Conservation (phyloP, 2,113 vertebrate genomes). For the Dolichallabes microphthalmus region DNA sequence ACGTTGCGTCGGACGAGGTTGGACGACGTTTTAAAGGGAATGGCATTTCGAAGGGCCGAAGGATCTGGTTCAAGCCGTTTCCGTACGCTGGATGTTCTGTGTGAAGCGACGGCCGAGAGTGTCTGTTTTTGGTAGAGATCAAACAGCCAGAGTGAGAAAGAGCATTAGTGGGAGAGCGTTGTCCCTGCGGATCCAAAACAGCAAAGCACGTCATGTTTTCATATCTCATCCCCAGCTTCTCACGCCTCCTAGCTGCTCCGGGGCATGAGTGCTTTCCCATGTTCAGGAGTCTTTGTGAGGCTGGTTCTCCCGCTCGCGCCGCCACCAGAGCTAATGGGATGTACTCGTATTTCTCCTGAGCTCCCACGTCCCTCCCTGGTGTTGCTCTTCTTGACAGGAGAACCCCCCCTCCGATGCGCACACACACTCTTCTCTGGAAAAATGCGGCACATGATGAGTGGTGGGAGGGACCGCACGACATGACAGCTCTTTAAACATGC, state of each 20-base stretch:
- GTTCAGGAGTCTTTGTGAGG: constrained; percentile 55
- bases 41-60: constrained; percentile 67
- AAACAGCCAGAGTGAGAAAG: constrained; percentile 57
- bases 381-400: constrained; percentile 15
- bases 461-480: constrained; percentile 6
- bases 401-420: constrained; percentile 21
- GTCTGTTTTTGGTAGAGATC: constrained; percentile 59
- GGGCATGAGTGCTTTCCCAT: constrained; percentile 68
- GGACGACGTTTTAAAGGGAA: constrained; percentile 58
- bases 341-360: constrained; percentile 28
- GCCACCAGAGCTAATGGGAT: constrained; percentile 47
- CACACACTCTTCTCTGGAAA: constrained; percentile 57
- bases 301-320: constrained; percentile 57
- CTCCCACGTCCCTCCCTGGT: constrained; percentile 31
- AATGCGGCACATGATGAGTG: constrained; percentile 50
- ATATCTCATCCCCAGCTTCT: constrained; percentile 60
- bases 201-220: constrained; percentile 70
- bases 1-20: constrained; percentile 11
- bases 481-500: constrained; percentile 54
- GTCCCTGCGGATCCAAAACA: constrained; percentile 60
- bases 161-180: constrained; percentile 55
- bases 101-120: constrained; percentile 53
- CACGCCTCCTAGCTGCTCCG: constrained; percentile 66
- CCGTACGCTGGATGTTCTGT: constrained; percentile 52
- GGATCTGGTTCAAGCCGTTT: constrained; percentile 58